A percentile compares a stretch with the other conserved stretches of the same genome.
phyloP scores from a whole-genome alignment of 2,888 invertebrate species.

The Spicauda simplicius region DNA sequence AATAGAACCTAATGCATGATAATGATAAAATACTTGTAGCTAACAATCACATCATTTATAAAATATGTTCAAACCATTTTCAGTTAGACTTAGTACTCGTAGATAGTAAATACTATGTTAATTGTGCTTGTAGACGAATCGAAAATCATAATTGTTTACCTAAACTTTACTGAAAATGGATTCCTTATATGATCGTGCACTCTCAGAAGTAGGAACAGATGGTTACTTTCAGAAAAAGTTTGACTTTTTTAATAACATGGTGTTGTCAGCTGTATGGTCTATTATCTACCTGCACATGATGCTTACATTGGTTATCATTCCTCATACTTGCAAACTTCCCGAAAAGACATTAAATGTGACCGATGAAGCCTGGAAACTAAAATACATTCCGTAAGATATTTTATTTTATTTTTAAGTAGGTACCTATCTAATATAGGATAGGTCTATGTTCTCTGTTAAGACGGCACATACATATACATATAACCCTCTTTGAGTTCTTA shows the following conservation, averaged over 20 bases:
- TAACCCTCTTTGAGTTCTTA: too few species aligned
- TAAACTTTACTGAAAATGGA: constrained; percentile 49
- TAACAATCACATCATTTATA: neutral
- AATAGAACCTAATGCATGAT: constrained; percentile 14
- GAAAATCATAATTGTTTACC: neutral
- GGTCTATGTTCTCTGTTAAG: too few species aligned
- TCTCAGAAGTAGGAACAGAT: constrained; percentile 63
- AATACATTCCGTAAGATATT: constrained; percentile 60
- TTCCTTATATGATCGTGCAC: constrained; percentile 58
- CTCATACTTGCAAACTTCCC: constrained; percentile 72
- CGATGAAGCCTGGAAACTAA: constrained; percentile 61
- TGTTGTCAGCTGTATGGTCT: constrained; percentile 62
- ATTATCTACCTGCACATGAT: constrained; percentile 71
- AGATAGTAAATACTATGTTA: neutral
- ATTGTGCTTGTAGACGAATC: neutral
- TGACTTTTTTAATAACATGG: constrained; percentile 68
- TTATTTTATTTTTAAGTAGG: neutral
- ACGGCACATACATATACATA: too few species aligned
- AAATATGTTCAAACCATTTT: neutral
- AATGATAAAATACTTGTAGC: neutral
- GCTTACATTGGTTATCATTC: constrained; percentile 68
- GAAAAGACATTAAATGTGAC: constrained; percentile 58
- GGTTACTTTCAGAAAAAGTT: constrained; percentile 73
- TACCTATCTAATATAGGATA: too few species aligned
- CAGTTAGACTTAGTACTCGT: neutral